phyloP scores from a whole-genome alignment of 2,113 vertebrate species.

The Takifugu flavidus region DNA sequence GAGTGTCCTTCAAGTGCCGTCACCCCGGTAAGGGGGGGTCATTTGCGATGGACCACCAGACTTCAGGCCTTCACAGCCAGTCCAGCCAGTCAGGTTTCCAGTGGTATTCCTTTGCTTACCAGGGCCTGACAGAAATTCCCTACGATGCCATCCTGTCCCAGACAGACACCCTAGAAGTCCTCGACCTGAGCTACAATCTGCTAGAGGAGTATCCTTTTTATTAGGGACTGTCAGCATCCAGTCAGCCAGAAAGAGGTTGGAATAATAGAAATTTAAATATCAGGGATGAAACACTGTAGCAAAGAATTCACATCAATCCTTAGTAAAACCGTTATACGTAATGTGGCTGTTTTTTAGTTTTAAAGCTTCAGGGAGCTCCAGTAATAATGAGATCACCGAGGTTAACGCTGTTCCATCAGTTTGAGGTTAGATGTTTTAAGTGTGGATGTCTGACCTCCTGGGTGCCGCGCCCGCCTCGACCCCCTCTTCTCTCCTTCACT shows the following conservation, averaged over 20 bases:
- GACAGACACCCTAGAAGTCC: slow-evolving; percentile 65
- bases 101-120: slow-evolving; percentile 74
- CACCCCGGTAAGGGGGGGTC: background rate
- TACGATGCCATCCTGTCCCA: slow-evolving; percentile 66
- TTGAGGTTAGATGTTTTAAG: no score
- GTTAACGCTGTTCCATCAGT: no score
- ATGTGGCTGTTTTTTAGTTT: no score
- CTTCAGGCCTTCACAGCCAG: slow-evolving; percentile 13
- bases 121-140: slow-evolving; percentile 71
- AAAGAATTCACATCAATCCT: no score
- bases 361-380: no score
- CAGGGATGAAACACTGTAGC: no score
- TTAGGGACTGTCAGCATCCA: background rate
- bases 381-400: no score
- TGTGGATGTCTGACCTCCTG: no score
- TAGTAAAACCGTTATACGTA: no score
- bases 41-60: slow-evolving; percentile 47
- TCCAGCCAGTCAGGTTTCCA: slow-evolving; percentile 34
- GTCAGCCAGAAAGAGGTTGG: no score
- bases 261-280: no score
- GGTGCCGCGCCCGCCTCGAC: background rate
- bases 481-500: slow-evolving; percentile 55
- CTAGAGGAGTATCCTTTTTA: slow-evolving; percentile 78
- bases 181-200: slow-evolving; percentile 76
- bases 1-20: no score